Evolutionary conservation across 2,888 invertebrate genomes (phyloP).

Genomic region (Stenotaenia linearis): DNA sequence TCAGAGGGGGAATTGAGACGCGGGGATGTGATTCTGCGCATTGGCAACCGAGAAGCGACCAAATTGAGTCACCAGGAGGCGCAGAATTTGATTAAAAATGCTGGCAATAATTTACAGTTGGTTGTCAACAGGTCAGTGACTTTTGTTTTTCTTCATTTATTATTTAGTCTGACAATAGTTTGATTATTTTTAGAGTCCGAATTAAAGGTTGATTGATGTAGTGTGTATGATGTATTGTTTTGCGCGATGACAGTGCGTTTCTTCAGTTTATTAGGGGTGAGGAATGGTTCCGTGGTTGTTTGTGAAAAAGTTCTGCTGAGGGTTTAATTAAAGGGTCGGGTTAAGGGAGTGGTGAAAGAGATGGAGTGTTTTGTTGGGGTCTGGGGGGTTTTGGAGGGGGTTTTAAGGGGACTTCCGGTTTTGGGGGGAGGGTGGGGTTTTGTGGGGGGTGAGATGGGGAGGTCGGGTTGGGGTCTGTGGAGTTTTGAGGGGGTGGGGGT

Average conservation of each 20-base stretch:
- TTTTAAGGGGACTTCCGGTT: no score
- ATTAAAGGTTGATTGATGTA: not conserved
- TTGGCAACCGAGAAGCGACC: slow-evolving; percentile 81
- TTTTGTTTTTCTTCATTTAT: not conserved
- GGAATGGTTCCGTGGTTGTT: no score
- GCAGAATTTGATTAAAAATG: slow-evolving; percentile 76
- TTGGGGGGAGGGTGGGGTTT: no score
- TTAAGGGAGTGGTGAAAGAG: no score
- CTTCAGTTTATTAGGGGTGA: no score
- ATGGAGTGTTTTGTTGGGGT: no score
- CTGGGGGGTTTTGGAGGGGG: no score
- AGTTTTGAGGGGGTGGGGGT: no score
- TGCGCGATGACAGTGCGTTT: not conserved
- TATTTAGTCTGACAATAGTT: not conserved
- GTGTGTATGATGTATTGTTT: not conserved
- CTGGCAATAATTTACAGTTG: slow-evolving; percentile 69
- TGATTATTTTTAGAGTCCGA: not conserved
- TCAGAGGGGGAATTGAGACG: slow-evolving; percentile 76
- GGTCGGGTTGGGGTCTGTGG: no score
- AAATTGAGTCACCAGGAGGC: slow-evolving; percentile 87
- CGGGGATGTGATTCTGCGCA: slow-evolving; percentile 85
- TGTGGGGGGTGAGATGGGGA: no score
- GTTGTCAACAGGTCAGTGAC: slow-evolving; percentile 68
- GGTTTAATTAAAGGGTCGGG: no score
- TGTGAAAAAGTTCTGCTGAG: no score